These are phyloP conservation scores for Aelia acuminata DNA, from an alignment of 2,888 invertebrate genomes.

Conservation along the genomic window DNA sequence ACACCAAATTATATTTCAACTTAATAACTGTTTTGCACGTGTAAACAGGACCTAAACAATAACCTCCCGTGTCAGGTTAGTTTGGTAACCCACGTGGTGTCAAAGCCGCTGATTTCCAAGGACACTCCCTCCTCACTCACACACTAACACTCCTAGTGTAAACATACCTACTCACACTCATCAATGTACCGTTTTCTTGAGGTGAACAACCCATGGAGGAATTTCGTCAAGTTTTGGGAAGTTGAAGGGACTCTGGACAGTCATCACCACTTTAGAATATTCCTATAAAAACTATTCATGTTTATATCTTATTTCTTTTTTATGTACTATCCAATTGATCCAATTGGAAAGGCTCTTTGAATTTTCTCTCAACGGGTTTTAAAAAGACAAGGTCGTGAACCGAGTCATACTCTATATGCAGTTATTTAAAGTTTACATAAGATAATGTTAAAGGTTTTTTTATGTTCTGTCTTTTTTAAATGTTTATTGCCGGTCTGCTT, in stretches of 20 bases:
- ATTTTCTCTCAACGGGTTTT: neutral
- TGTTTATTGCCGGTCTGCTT: no score
- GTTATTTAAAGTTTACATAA: neutral
- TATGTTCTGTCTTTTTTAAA: no score
- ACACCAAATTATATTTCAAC: neutral
- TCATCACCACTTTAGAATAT: neutral
- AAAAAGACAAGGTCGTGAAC: neutral
- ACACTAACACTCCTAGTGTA: neutral
- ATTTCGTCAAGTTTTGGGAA: slow-evolving; percentile 29
- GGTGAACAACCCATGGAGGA: slow-evolving; percentile 44
- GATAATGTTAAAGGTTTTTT: neutral
- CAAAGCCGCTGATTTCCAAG: neutral
- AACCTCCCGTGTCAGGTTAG: slow-evolving; percentile 1
- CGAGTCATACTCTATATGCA: neutral
- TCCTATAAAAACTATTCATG: neutral
- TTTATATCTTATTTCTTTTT: neutral
- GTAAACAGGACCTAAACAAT: neutral
- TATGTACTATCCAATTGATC: neutral
- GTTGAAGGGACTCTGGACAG: neutral
- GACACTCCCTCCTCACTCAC: slow-evolving; percentile 31
- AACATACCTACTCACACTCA: slow-evolving; percentile 6
- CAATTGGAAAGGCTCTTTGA: neutral
- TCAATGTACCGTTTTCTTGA: slow-evolving; percentile 32
- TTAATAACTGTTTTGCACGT: neutral
- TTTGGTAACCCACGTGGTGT: slow-evolving; percentile 3